Conservation (phyloP, 2,797 vertebrate genomes). For the Peromyscus nudipes region DNA sequence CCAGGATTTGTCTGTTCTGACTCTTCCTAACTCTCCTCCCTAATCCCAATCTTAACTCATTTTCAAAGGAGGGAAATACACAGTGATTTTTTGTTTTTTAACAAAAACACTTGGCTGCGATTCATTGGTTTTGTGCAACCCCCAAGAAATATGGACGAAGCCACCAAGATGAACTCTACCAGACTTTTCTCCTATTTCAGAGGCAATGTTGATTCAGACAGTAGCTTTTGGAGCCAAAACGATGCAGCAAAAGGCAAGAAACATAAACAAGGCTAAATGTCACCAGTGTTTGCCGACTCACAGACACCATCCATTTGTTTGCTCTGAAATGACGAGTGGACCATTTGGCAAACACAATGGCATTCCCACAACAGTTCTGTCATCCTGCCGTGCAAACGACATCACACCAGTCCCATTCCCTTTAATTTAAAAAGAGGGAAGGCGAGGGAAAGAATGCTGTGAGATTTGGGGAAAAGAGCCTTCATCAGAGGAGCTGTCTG, state of each 20-base stretch:
- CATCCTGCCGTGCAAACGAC: constrained; percentile 86
- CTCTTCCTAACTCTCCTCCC: background rate
- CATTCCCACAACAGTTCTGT: constrained; percentile 86
- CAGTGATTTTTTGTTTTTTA: background rate
- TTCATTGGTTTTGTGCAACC: constrained; percentile 30
- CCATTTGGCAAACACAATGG: constrained; percentile 88
- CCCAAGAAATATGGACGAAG: background rate
- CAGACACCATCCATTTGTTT: constrained; percentile 90
- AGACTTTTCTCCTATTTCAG: constrained; percentile 85
- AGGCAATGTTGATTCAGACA: constrained; percentile 88
- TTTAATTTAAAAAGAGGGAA: constrained; percentile 85
- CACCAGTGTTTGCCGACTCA: constrained; percentile 89
- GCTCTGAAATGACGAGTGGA: constrained; percentile 89
- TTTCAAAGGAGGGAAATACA: background rate
- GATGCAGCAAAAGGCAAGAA: constrained; percentile 89
- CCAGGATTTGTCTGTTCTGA: background rate
- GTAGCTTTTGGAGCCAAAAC: constrained; percentile 88
- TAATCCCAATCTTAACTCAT: background rate
- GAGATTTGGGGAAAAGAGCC: background rate
- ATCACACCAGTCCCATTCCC: constrained; percentile 85
- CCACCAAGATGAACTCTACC: constrained; percentile 66
- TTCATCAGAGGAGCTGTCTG: constrained; percentile 64
- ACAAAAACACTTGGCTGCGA: background rate
- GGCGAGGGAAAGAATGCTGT: background rate
- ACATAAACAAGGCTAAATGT: constrained; percentile 90